Percentiles rank a stretch among this genome's conserved stretches.
These are phyloP conservation scores for Hormaphis cornu DNA, from an alignment of 1,140 invertebrate species.

Conservation along the genomic window DNA sequence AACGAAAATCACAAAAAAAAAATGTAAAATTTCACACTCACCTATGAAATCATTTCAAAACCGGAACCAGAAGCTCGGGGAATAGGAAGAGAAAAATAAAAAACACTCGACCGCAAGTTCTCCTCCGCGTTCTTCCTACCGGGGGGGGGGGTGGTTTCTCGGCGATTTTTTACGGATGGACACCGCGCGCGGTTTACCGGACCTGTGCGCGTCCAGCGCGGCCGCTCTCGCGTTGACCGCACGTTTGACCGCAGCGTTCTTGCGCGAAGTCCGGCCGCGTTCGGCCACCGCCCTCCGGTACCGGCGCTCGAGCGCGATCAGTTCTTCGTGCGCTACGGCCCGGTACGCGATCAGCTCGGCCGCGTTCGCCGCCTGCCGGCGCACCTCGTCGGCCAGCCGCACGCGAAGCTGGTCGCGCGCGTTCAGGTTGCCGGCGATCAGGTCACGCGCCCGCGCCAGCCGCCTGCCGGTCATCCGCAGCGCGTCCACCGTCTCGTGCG, in stretches of 20 bases:
- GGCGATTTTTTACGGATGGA: too few species aligned
- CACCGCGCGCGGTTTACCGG: too few species aligned
- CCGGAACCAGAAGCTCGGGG: too few species aligned
- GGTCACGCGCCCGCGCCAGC: background rate
- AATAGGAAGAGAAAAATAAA: too few species aligned
- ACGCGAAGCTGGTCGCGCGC: background rate
- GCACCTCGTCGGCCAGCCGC: background rate
- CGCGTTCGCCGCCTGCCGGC: background rate
- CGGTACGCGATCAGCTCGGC: background rate
- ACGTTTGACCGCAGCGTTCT: background rate
- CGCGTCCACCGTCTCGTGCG: background rate
- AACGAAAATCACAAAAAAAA: too few species aligned
- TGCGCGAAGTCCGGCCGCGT: rapidly evolving
- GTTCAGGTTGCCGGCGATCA: background rate
- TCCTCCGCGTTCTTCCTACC: too few species aligned
- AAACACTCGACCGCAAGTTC: too few species aligned
- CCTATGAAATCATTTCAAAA: too few species aligned
- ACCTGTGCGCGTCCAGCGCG: background rate
- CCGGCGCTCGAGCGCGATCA: background rate
- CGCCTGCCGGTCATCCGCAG: background rate
- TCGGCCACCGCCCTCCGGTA: background rate
- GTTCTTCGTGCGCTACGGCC: background rate
- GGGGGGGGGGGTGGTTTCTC: too few species aligned
- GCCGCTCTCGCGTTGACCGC: background rate
- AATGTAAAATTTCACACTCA: too few species aligned